A percentile compares a stretch with the other conserved stretches of the same genome.
phyloP scores from a whole-genome alignment of 1,140 invertebrate genomes.

The Saccostrea echinata region DNA sequence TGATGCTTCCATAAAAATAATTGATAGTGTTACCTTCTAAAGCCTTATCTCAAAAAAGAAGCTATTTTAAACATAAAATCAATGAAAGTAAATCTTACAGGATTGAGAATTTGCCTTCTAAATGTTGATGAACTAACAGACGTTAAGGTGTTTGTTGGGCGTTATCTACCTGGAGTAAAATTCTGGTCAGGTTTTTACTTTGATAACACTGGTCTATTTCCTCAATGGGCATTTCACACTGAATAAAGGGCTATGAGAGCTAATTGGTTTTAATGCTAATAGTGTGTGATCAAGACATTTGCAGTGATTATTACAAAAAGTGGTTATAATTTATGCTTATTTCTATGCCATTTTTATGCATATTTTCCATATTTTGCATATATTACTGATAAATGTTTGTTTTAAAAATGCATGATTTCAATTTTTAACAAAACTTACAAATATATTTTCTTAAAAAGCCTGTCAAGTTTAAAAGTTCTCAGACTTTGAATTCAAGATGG shows the following conservation, averaged over 20 bases:
- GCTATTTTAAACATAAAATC: background rate
- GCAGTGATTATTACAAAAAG: no score
- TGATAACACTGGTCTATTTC: slow-evolving; percentile 5
- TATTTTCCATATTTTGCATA: no score
- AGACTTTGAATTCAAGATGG: no score
- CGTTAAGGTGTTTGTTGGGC: background rate
- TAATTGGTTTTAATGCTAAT: background rate
- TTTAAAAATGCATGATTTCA: no score
- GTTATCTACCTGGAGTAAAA: background rate
- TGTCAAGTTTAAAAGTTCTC: no score
- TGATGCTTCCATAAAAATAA: background rate
- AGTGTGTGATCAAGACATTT: no score
- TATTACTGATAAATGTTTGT: no score
- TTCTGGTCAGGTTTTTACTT: slow-evolving; percentile 23
- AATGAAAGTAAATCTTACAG: slow-evolving; percentile 5
- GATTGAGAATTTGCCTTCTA: background rate
- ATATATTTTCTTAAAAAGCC: no score
- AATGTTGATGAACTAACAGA: slow-evolving; percentile 23
- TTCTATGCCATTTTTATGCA: no score
- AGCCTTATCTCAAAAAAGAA: background rate
- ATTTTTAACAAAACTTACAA: no score
- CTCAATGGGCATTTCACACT: slow-evolving; percentile 13
- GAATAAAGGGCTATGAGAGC: background rate
- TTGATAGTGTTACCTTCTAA: background rate
- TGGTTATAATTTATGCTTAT: no score